phyloP scores from a whole-genome alignment of 2,888 invertebrate species.

The Sepiola atlantica region DNA sequence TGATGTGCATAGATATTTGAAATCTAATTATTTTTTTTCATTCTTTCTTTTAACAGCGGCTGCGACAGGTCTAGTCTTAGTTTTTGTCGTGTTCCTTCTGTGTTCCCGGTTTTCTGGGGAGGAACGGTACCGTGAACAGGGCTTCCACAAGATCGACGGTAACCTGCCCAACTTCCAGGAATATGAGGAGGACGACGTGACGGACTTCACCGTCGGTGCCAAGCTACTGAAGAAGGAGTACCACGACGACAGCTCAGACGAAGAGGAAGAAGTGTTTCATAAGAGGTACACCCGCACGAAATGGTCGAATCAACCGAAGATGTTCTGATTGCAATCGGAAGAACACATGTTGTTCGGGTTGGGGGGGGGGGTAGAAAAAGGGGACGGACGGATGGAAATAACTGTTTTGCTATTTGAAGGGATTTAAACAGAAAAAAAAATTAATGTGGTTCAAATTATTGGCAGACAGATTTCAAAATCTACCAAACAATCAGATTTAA shows the following conservation, averaged over 20 bases:
- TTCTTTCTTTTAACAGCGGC: not conserved
- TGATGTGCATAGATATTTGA: too few relatives aligned
- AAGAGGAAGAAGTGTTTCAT: constrained; percentile 53
- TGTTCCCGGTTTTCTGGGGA: constrained; percentile 37
- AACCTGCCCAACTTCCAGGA: constrained; percentile 34
- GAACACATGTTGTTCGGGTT: not conserved
- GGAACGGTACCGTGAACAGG: constrained; percentile 39
- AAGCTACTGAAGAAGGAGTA: constrained; percentile 53
- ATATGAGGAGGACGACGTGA: constrained; percentile 48
- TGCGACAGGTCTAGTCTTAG: constrained; percentile 23
- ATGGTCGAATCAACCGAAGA: not conserved
- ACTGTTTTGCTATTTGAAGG: not conserved
- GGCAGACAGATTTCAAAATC: too few relatives aligned
- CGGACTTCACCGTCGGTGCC: constrained; percentile 45
- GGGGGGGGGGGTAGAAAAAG: not conserved
- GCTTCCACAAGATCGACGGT: constrained; percentile 37
- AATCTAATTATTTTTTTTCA: not conserved
- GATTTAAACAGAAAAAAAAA: not conserved
- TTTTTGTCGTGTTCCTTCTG: not conserved
- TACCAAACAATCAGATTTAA: too few relatives aligned
- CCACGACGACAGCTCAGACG: constrained; percentile 56
- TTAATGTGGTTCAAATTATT: not conserved
- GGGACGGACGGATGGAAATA: not conserved
- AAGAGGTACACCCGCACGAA: not conserved
- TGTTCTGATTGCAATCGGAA: not conserved